A percentile compares a stretch with the other conserved stretches of the same genome.
These are phyloP conservation scores for Phoenicopterus ruber DNA, from an alignment of 2,113 vertebrate species.

Conservation along the genomic window DNA sequence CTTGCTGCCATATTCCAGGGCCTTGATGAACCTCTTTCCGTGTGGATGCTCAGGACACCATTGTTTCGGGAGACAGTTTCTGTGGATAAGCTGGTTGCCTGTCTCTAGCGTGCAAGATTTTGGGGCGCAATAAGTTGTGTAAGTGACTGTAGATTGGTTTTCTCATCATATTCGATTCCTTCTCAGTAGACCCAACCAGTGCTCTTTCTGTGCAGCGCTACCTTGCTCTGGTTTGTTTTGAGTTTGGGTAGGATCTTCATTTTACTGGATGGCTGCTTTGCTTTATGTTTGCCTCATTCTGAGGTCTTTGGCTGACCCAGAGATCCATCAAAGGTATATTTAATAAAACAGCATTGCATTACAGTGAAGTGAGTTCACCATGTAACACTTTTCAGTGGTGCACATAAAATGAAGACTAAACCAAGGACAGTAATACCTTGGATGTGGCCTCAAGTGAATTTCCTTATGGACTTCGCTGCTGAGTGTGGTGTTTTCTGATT, in stretches of 20 bases:
- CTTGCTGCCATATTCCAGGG: not conserved
- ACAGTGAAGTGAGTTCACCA: conserved; percentile 28
- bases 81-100: not conserved
- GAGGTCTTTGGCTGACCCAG: not conserved
- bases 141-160: not conserved
- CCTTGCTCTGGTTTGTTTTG: not conserved
- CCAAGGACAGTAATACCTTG: not conserved
- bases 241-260: not conserved
- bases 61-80: not conserved
- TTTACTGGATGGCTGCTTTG: not conserved
- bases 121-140: too few relatives aligned
- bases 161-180: not conserved
- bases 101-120: not conserved
- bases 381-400: conserved; percentile 27
- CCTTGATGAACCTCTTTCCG: not conserved
- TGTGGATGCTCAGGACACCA: not conserved
- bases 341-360: conserved; percentile 52
- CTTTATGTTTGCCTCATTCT: not conserved
- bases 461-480: conserved; percentile 8
- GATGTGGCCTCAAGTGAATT: conserved; percentile 6
- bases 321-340: not conserved
- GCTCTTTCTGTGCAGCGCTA: not conserved
- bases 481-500: conserved; percentile 36
- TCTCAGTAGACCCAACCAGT: not conserved
- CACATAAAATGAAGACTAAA: conserved; percentile 45